Evolutionary conservation across 2,797 vertebrate genomes (phyloP).

Genomic region (Pangasius krempfi): DNA sequence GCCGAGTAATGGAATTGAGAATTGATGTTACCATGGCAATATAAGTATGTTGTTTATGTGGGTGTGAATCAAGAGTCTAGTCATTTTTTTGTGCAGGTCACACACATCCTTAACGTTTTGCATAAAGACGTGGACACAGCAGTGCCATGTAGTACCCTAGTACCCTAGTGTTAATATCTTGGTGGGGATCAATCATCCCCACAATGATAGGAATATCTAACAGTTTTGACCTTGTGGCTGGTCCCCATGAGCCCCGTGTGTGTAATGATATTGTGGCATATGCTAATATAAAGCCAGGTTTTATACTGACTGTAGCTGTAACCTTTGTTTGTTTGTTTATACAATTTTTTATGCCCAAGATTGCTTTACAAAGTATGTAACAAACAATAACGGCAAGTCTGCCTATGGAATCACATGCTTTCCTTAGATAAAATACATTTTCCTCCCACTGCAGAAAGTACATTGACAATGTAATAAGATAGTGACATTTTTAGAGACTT

Average conservation of each 20-base stretch:
- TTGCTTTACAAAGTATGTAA: not conserved
- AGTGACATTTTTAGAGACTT: not conserved
- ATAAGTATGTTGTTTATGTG: conserved; percentile 54
- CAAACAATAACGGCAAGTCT: not conserved
- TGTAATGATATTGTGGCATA: not conserved
- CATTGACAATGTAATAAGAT: not conserved
- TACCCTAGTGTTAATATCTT: not conserved
- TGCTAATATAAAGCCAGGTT: not conserved
- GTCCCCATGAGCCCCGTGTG: not conserved
- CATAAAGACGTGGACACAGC: conserved; percentile 34
- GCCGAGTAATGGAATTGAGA: conserved; percentile 66
- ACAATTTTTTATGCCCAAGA: not conserved
- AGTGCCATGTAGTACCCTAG: conserved; percentile 20
- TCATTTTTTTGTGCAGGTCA: conserved; percentile 52
- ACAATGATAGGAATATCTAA: not conserved
- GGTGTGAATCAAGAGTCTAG: conserved; percentile 63
- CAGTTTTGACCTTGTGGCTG: not conserved
- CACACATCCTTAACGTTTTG: conserved; percentile 30
- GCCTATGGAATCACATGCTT: not conserved
- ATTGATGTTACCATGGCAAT: conserved; percentile 74
- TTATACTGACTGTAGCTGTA: not conserved
- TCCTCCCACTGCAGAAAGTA: no score
- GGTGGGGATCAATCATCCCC: not conserved
- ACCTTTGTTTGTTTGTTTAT: no score
- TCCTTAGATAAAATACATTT: not conserved